phyloP scores from a whole-genome alignment of 2,113 vertebrate species.

The Helogale parvula region DNA sequence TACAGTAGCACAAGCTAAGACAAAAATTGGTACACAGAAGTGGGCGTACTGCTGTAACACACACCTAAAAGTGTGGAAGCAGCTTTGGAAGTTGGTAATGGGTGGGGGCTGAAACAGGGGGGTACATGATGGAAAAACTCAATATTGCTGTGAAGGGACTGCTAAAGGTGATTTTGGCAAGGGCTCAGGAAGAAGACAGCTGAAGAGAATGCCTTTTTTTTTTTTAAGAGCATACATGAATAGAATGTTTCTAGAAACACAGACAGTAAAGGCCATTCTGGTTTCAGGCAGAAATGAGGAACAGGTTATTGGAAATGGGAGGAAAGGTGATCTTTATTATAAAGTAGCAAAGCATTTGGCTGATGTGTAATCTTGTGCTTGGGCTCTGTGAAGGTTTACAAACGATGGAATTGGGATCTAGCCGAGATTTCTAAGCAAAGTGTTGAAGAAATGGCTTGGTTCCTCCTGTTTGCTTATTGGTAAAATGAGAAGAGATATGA shows the following conservation, averaged over 20 bases:
- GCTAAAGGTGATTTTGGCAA: not conserved
- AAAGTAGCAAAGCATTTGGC: not conserved
- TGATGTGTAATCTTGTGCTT: not conserved
- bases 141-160: not conserved
- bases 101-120: not conserved
- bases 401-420: not conserved
- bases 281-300: not conserved
- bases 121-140: not conserved
- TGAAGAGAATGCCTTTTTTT: not conserved
- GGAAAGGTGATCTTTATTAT: not conserved
- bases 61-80: not conserved
- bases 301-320: not conserved
- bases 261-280: not conserved
- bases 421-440: slow-evolving; percentile 28
- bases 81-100: not conserved
- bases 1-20: not conserved
- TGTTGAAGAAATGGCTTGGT: not conserved
- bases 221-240: not conserved
- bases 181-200: not conserved
- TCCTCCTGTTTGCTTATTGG: not conserved
- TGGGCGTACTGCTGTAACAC: not conserved
- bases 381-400: not conserved
- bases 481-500: not conserved
- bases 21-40: not conserved
- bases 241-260: not conserved